A percentile compares a stretch with the other conserved stretches of the same genome.
Evolutionary conservation across 1,140 invertebrate genomes (phyloP).

Genomic region (Manduca sexta): DNA sequence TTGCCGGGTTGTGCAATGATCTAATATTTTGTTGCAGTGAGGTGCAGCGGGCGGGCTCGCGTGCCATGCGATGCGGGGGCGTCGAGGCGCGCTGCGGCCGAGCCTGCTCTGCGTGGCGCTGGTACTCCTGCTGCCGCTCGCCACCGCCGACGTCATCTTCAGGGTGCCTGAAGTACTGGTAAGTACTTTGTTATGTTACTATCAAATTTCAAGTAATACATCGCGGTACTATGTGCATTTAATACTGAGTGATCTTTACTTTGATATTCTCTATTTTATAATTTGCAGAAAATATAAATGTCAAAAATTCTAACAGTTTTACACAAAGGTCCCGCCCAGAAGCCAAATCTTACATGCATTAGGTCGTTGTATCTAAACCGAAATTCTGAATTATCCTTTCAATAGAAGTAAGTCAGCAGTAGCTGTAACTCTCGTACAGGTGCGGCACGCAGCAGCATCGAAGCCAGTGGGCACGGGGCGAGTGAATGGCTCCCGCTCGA

Average conservation of each 20-base stretch:
- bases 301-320: no score
- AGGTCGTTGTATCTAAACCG: not conserved
- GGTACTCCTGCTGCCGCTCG: constrained; percentile 14
- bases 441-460: constrained; percentile 44
- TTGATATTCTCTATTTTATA: no score
- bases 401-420: not conserved
- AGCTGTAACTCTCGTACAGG: constrained; percentile 21
- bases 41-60: not conserved
- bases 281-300: no score
- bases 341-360: no score
- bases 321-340: no score
- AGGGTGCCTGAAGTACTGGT: constrained; percentile 58
- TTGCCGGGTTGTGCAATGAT: no score
- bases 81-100: constrained; percentile 18
- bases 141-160: constrained; percentile 49
- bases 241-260: no score
- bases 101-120: constrained; percentile 17
- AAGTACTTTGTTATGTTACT: constrained; percentile 8
- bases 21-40: no score
- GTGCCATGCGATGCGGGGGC: constrained; percentile 34
- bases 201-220: no score
- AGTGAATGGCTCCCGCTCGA: constrained; percentile 24
- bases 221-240: no score
- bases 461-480: constrained; percentile 51
- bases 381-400: not conserved